Conservation (phyloP, 2,888 invertebrate genomes). For the Anagyrus pseudococci region DNA sequence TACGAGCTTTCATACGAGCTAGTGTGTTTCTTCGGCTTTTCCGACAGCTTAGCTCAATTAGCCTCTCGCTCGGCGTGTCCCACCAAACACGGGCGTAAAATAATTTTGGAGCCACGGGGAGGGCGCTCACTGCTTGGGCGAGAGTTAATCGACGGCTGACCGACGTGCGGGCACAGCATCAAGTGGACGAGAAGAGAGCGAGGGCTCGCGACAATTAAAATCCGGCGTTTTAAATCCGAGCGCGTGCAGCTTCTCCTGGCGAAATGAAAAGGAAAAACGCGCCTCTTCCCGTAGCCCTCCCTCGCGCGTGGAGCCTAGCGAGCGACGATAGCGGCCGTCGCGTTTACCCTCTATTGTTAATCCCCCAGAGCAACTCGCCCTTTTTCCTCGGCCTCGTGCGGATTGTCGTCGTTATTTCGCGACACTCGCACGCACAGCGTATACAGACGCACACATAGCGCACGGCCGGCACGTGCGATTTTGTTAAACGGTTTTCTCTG, state of each 20-base stretch:
- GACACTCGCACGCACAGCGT: slow-evolving; percentile 33
- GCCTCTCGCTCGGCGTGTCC: too few relatives aligned
- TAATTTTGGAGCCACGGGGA: not conserved
- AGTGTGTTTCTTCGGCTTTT: too few relatives aligned
- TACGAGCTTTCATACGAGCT: too few relatives aligned
- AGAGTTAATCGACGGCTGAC: not conserved
- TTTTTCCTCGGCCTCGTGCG: slow-evolving; percentile 4
- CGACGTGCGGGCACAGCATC: not conserved
- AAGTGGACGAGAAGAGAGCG: slow-evolving; percentile 17
- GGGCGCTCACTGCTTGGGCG: not conserved
- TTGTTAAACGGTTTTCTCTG: slow-evolving; percentile 42
- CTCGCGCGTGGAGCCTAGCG: too few relatives aligned
- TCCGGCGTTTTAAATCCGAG: slow-evolving; percentile 27
- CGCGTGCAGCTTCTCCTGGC: too few relatives aligned
- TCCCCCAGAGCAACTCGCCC: slow-evolving; percentile 19
- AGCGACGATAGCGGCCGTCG: not conserved
- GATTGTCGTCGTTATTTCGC: slow-evolving; percentile 27
- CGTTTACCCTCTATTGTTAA: slow-evolving; percentile 30
- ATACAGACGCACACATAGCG: too few relatives aligned
- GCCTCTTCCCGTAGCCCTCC: too few relatives aligned
- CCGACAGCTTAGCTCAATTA: too few relatives aligned
- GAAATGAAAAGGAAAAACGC: too few relatives aligned
- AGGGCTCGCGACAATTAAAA: slow-evolving; percentile 26
- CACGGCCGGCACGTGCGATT: too few relatives aligned
- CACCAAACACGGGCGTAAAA: too few relatives aligned